phyloP scores from a whole-genome alignment of 2,113 vertebrate species.

The Marmota flaviventris region DNA sequence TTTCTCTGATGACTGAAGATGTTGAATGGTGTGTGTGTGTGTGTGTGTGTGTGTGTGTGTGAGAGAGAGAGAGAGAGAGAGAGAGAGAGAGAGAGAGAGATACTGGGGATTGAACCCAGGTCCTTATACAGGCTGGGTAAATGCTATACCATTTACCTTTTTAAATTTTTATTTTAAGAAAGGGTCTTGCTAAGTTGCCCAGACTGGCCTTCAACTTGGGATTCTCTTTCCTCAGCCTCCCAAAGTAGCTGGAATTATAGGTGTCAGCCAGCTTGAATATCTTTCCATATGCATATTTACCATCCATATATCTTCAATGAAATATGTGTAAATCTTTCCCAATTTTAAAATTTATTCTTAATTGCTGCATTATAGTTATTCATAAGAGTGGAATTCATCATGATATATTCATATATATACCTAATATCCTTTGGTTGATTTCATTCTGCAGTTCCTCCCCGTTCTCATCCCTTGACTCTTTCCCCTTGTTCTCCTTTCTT shows the following conservation, averaged over 20 bases:
- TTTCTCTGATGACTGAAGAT: slow-evolving; percentile 5
- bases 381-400: too few relatives aligned
- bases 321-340: not conserved
- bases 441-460: too few relatives aligned
- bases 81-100: too few relatives aligned
- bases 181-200: not conserved
- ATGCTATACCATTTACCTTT: not conserved
- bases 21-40: not conserved
- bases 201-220: not conserved
- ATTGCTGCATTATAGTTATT: too few relatives aligned
- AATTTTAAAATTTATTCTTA: not conserved
- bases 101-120: not conserved
- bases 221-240: not conserved
- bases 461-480: too few relatives aligned
- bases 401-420: too few relatives aligned
- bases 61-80: too few relatives aligned
- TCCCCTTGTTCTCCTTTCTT: too few relatives aligned
- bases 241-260: not conserved
- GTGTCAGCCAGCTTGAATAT: not conserved
- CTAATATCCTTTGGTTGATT: too few relatives aligned
- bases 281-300: slow-evolving; percentile 11
- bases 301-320: not conserved
- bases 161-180: not conserved
- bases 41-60: not conserved
- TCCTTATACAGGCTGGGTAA: not conserved